Percentiles rank a stretch among this genome's conserved stretches.
Evolutionary conservation across 2,888 invertebrate species (phyloP).

Genomic region (Brassicogethes aeneus): DNA sequence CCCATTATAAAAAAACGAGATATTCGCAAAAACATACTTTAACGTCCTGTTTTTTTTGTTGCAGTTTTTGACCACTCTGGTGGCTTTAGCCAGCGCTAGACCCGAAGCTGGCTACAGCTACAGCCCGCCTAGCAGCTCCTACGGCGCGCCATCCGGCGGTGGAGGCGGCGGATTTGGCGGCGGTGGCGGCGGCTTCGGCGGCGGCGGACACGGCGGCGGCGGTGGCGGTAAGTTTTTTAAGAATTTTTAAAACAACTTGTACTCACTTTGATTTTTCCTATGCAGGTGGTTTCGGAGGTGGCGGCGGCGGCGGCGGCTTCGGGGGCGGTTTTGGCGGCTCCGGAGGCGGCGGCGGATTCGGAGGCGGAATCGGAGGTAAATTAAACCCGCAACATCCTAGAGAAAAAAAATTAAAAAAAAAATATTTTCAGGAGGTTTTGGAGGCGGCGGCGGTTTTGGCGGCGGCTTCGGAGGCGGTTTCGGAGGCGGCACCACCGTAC

Average conservation of each 20-base stretch:
- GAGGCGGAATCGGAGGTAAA: slow-evolving; percentile 16
- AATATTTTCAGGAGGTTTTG: slow-evolving; percentile 18
- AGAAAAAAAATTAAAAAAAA: no score
- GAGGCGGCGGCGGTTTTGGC: slow-evolving; percentile 37
- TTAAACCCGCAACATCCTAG: no score
- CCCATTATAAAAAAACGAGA: no score
- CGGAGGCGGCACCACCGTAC: slow-evolving; percentile 56
- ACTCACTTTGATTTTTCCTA: not conserved
- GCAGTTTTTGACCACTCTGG: slow-evolving; percentile 39
- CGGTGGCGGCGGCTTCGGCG: slow-evolving; percentile 19
- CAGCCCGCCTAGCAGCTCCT: slow-evolving; percentile 39
- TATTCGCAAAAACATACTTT: not conserved
- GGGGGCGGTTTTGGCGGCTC: slow-evolving; percentile 16
- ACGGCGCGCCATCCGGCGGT: slow-evolving; percentile 38
- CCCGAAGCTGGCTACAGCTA: slow-evolving; percentile 58
- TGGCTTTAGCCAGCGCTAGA: slow-evolving; percentile 52
- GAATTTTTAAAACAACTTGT: no score
- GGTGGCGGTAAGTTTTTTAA: slow-evolving; percentile 21
- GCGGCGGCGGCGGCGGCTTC: slow-evolving; percentile 13
- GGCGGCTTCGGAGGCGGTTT: slow-evolving; percentile 43
- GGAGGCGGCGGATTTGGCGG: slow-evolving; percentile 31
- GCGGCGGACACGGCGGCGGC: slow-evolving; percentile 26
- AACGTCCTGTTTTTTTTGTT: slow-evolving; percentile 14
- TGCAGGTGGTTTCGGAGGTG: slow-evolving; percentile 23
- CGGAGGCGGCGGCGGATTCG: slow-evolving; percentile 17